phyloP scores from a whole-genome alignment of 2,888 invertebrate genomes.

The Lacanobia oleracea region DNA sequence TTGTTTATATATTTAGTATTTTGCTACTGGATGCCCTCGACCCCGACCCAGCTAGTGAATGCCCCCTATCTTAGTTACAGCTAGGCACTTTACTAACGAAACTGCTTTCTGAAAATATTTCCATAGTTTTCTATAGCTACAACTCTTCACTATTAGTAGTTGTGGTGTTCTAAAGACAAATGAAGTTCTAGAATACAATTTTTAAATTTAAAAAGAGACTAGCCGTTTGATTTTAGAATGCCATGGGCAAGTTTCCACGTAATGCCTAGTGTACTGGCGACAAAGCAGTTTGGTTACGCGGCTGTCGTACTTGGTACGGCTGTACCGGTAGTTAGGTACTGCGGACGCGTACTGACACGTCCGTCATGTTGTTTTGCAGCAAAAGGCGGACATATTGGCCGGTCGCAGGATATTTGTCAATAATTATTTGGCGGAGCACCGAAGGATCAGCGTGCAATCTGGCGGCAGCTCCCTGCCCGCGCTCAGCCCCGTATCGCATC shows the following conservation, averaged over 20 bases:
- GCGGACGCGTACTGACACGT: slow-evolving; percentile 80
- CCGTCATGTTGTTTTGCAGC: slow-evolving; percentile 89
- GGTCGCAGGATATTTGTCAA: slow-evolving; percentile 91
- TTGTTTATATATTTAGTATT: slow-evolving; percentile 81
- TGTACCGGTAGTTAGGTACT: slow-evolving; percentile 64
- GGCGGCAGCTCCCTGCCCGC: slow-evolving; percentile 89
- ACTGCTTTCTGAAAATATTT: slow-evolving; percentile 81
- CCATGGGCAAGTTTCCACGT: slow-evolving; percentile 71
- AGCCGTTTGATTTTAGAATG: slow-evolving; percentile 82
- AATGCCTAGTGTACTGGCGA: slow-evolving; percentile 75
- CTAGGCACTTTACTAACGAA: slow-evolving; percentile 86
- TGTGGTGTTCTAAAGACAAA: slow-evolving; percentile 84
- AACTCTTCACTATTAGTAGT: slow-evolving; percentile 80
- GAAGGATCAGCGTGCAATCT: slow-evolving; percentile 91
- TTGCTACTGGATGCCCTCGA: slow-evolving; percentile 89
- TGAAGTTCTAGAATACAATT: slow-evolving; percentile 20
- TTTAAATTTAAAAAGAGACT: slow-evolving; percentile 1
- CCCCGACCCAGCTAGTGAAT: slow-evolving; percentile 88
- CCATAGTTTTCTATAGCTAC: slow-evolving; percentile 74
- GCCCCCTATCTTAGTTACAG: slow-evolving; percentile 83
- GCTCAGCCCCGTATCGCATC: slow-evolving; percentile 89
- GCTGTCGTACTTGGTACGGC: slow-evolving; percentile 38
- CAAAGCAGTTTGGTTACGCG: slow-evolving; percentile 82
- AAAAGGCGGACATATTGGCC: slow-evolving; percentile 91
- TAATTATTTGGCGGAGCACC: slow-evolving; percentile 91